These are phyloP conservation scores for Eumeta japonica DNA, from an alignment of 1,140 invertebrate genomes.

Conservation along the genomic window DNA sequence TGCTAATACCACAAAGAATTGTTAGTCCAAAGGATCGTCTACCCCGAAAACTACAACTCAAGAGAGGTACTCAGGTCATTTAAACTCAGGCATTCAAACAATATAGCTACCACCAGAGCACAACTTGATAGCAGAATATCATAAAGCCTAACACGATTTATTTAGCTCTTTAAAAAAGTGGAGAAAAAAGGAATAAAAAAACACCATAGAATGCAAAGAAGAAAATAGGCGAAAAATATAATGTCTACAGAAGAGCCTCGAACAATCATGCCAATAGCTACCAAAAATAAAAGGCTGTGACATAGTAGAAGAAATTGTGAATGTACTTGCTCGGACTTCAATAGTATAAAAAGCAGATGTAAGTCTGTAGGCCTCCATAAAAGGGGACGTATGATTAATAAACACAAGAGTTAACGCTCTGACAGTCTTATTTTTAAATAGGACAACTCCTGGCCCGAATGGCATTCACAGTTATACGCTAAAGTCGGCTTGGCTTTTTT, in stretches of 20 bases:
- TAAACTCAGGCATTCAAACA: too few relatives aligned
- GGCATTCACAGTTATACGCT: too few relatives aligned
- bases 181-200: neutral
- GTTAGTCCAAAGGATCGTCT: too few relatives aligned
- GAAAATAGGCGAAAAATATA: slow-evolving; percentile 3
- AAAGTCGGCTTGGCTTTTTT: neutral
- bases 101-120: slow-evolving; percentile 1
- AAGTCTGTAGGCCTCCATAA: neutral
- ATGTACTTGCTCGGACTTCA: slow-evolving; percentile 1
- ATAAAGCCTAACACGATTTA: neutral
- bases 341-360: slow-evolving; percentile 6
- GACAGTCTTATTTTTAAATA: slow-evolving; percentile 1
- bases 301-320: slow-evolving; percentile 3
- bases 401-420: neutral
- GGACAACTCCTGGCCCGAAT: slow-evolving; percentile 3
- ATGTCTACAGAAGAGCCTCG: neutral
- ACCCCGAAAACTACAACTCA: too few relatives aligned
- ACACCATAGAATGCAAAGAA: slow-evolving; percentile 1
- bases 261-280: slow-evolving; percentile 2
- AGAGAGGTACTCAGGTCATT: slow-evolving; percentile 2
- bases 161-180: neutral
- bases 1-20: too few relatives aligned
- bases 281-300: slow-evolving; percentile 4
- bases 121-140: neutral
- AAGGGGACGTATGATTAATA: slow-evolving; percentile 2